Evolutionary conservation across 2,113 vertebrate genomes (phyloP), one percentile per base, ranked within the genome.

Genomic region (Rhegmatorhina hoffmannsi): DNA sequence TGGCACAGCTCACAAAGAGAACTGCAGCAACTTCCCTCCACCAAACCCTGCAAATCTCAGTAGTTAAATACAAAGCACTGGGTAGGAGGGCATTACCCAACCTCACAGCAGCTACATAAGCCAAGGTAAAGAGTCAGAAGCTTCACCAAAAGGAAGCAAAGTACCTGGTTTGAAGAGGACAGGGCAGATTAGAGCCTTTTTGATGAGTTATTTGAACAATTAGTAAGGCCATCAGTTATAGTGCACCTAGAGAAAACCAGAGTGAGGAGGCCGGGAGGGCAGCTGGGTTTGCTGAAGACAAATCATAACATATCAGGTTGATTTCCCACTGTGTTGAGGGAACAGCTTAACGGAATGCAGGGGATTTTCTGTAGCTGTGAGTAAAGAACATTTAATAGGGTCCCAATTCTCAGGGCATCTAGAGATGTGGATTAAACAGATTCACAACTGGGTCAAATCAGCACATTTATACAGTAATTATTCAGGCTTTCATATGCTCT

Each of bases 391-490:
- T 91, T 96, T 97, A 95, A 96, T 86, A 88, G 92, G 93, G 91
- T 87, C 95, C 94, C 96, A 97, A 96, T 91, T 97, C 96, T 94
- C 94, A 94, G 94, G 94, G 85, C 94, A 96, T 94, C 93, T 74
- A 95, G 85, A 96, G 83, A 95, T 46, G 90, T 90, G 94, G 96
- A 97, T 97, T 97, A 97, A 95, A 96, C 82, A 86, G 92, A 92
- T 84, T 91, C 94, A 94, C 89, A 96, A 94, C 86, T 97, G 92
- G 96, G 95, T 97, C 94, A 96, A 95, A 97, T 90, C 87, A 93
- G 93, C 85, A 90, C 87, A 84, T 94, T 95, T 84, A 92, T 79
- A 94, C 43, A 60, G 94, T 96, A 96, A 97, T 97, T 94, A 96
- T 88, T 88, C 86, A 72, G 60, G 76, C 73, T 94, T 94, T 83